These are phyloP conservation scores for Rattus norvegicus DNA, from an alignment of 2,113 vertebrate genomes.

Conservation along the genomic window DNA sequence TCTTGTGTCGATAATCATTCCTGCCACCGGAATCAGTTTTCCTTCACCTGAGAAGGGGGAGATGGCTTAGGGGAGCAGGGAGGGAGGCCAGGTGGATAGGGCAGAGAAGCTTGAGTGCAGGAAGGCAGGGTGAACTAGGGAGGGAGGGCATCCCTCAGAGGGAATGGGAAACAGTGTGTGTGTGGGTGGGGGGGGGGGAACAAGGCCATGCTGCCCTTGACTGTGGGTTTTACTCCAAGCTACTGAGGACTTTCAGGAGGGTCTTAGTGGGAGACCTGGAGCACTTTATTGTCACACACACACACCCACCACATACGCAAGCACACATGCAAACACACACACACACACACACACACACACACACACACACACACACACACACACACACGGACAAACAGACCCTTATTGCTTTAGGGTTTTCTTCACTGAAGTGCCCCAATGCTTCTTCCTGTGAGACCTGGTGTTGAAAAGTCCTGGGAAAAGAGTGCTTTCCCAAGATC, in stretches of 20 bases:
- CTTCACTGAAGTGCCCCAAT: slow-evolving; percentile 12
- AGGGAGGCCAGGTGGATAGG: not conserved
- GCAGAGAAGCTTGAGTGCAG: not conserved
- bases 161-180: too few species aligned
- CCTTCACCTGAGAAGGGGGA: not conserved
- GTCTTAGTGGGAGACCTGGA: not conserved
- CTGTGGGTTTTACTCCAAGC: not conserved
- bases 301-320: not conserved
- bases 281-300: not conserved
- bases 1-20: not conserved
- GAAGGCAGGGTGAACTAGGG: not conserved
- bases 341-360: not conserved
- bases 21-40: not conserved
- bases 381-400: not conserved
- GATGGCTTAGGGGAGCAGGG: too few species aligned
- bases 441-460: not conserved
- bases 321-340: not conserved
- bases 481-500: not conserved
- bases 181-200: too few species aligned
- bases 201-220: too few species aligned
- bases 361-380: not conserved
- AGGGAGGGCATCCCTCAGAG: not conserved
- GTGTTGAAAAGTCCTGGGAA: not conserved
- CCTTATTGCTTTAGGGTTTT: not conserved
- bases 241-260: not conserved